These are phyloP conservation scores for Myodes glareolus DNA, from an alignment of 2,113 vertebrate genomes.

Conservation along the genomic window DNA sequence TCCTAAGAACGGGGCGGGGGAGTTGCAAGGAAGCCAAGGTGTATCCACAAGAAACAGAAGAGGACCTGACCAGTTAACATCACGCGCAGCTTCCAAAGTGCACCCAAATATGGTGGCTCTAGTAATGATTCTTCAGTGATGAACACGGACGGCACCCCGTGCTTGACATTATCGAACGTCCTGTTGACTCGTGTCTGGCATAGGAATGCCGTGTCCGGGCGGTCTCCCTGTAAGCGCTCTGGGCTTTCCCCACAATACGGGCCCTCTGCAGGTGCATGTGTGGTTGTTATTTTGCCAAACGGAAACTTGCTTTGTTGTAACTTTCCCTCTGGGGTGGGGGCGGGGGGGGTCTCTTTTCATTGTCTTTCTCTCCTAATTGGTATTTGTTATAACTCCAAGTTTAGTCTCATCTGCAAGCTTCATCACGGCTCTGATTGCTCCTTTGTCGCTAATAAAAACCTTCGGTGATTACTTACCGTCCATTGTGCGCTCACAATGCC, in stretches of 20 bases:
- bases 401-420: constrained; percentile 42
- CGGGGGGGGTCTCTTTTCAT: background rate
- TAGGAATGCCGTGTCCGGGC: background rate
- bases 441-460: constrained; percentile 67
- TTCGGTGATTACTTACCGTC: constrained; percentile 27
- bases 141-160: rapidly evolving
- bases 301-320: constrained; percentile 39
- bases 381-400: constrained; percentile 13
- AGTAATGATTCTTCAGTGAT: background rate
- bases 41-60: background rate
- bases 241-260: background rate
- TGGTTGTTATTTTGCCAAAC: constrained; percentile 33
- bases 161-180: background rate
- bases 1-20: too few species aligned
- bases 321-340: background rate
- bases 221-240: background rate
- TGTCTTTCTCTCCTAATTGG: constrained; percentile 32
- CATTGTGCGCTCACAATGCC: constrained; percentile 3
- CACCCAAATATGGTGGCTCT: too few species aligned
- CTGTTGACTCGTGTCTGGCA: background rate
- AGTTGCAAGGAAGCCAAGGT: too few species aligned
- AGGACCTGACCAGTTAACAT: background rate
- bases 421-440: constrained; percentile 36
- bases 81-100: too few species aligned
- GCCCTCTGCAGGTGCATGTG: constrained; percentile 35